phyloP scores from a whole-genome alignment of 2,888 invertebrate species.

The Dasypogon diadema region DNA sequence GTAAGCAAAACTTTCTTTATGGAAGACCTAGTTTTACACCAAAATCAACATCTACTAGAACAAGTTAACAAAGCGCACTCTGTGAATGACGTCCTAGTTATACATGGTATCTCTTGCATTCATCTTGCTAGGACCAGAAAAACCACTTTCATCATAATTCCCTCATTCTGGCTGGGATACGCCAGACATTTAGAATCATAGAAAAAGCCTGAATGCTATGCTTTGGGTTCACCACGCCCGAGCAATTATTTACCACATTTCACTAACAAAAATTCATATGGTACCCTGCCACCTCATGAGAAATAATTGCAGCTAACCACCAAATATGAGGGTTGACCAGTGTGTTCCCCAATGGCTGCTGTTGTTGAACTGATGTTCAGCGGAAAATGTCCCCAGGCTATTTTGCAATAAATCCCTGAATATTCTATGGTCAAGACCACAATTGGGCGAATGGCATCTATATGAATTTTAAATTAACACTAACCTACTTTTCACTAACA shows the following conservation, averaged over 20 bases:
- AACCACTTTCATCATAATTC: neutral
- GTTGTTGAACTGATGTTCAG: slow-evolving; percentile 29
- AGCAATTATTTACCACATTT: slow-evolving; percentile 46
- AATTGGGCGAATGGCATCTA: slow-evolving; percentile 20
- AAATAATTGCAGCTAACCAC: slow-evolving; percentile 44
- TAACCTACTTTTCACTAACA: slow-evolving; percentile 45
- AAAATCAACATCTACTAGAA: neutral
- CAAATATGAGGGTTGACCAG: slow-evolving; percentile 44
- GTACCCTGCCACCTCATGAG: slow-evolving; percentile 18
- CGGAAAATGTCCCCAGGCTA: slow-evolving; percentile 17
- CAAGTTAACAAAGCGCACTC: neutral
- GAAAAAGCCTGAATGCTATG: slow-evolving; percentile 35
- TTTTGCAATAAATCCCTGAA: slow-evolving; percentile 41
- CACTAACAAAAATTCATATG: slow-evolving; percentile 45
- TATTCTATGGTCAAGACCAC: slow-evolving; percentile 34
- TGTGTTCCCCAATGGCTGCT: slow-evolving; percentile 13
- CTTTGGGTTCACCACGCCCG: neutral
- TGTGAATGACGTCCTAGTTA: neutral
- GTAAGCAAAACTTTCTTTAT: neutral
- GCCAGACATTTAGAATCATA: slow-evolving; percentile 26
- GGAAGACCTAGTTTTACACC: neutral
- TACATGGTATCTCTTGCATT: no score
- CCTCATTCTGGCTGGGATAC: neutral
- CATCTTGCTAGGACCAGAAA: neutral
- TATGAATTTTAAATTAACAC: slow-evolving; percentile 47